Evolutionary conservation across 2,113 vertebrate genomes (phyloP), one percentile per base, ranked within the genome.

Genomic region (Dasypus novemcinctus): DNA sequence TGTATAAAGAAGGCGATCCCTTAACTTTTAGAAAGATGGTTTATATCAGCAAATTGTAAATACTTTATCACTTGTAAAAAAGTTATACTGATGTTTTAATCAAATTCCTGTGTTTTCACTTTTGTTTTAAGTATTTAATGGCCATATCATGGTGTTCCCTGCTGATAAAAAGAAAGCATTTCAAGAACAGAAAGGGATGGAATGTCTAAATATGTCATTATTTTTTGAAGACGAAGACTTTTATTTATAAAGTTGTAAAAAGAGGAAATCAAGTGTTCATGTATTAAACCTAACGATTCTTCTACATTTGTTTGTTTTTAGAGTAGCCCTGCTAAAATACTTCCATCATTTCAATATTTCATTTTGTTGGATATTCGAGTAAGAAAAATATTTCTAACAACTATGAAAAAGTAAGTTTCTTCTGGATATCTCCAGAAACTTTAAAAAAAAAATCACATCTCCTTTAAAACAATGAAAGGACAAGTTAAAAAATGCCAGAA

Each of bases 301-400:
- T 88, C 25, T 86, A 23, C 1, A 88, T 17, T 41, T 66, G 4
- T 29, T 94, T 91, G 25, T 78, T 82, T 93, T 76, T 49, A 63
- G 7, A 76, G 15, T 91, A 72, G 72, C 95, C 23, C 33, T 75
- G 23, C 27, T 71, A 68, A 92, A 93, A 93, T 87, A 57, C 2
- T 33, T 85, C 29, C 21, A 88, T 5, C 12, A 13, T 36, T 29
- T 75, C 12, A 36, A 59, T 20, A 54, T 80, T n/a, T 43, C 8
- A 57, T 57, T 57, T 91, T 64, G 13, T 36, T 69, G 13, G 18
- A 21, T 83, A 71, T 66, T 43, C 64, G 17, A 91, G 4, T 72
- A 83, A 95, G 54, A 54, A 93, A 94, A 64, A n/a, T 25, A 96
- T 88, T 52, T 57, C 20, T 14, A 80, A 23, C 20, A 69, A 92